phyloP scores from a whole-genome alignment of 2,113 vertebrate species.

The Mustela lutreola region DNA sequence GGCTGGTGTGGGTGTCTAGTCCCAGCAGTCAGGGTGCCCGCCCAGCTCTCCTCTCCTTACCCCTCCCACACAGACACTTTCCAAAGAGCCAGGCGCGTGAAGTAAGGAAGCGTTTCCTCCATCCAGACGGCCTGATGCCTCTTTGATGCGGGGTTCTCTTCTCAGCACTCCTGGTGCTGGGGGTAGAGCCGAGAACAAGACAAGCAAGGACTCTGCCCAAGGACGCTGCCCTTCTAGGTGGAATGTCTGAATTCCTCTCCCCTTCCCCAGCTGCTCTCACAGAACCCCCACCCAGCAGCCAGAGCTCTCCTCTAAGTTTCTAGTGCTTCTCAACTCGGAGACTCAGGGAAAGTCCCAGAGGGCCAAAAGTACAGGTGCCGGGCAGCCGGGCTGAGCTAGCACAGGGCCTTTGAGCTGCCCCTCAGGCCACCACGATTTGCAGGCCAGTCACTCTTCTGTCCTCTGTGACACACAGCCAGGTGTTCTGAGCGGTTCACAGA shows the following conservation, averaged over 20 bases:
- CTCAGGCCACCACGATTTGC: background rate
- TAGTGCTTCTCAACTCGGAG: background rate
- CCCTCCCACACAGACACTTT: background rate
- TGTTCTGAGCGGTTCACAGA: background rate
- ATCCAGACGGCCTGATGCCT: no score
- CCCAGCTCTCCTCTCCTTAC: background rate
- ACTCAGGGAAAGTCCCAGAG: background rate
- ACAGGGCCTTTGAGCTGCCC: background rate
- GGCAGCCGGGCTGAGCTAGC: background rate
- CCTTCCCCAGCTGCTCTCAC: background rate
- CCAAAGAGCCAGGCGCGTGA: background rate
- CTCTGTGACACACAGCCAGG: background rate
- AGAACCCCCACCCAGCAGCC: background rate
- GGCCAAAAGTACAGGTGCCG: accelerated
- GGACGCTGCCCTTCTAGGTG: background rate
- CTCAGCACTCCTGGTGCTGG: background rate
- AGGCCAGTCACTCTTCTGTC: background rate
- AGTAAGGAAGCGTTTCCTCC: background rate
- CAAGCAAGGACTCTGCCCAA: background rate
- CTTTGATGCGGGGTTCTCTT: background rate
- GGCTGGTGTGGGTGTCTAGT: background rate
- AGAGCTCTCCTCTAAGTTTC: background rate
- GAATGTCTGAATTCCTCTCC: background rate
- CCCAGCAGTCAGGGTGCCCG: background rate
- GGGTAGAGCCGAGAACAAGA: background rate